phyloP scores from a whole-genome alignment of 1,140 invertebrate genomes.

The Periplaneta americana region DNA sequence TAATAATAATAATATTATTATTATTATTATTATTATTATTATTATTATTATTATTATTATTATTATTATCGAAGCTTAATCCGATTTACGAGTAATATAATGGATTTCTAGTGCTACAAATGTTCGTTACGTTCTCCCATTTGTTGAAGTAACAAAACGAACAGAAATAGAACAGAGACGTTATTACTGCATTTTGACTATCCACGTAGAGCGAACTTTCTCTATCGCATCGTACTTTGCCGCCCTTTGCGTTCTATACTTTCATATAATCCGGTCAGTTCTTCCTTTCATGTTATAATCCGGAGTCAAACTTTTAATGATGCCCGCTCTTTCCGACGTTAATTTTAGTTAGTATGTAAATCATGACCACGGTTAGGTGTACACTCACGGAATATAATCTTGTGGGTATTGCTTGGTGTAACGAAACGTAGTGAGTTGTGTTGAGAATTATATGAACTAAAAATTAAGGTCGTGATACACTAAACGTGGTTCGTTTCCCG shows the following conservation, averaged over 20 bases:
- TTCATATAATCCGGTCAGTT: not conserved
- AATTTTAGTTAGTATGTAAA: too few species aligned
- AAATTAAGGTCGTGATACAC: too few species aligned
- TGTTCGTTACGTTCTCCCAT: not conserved
- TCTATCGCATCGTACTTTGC: not conserved
- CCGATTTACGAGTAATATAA: not conserved
- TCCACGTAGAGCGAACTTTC: not conserved
- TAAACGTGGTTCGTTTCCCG: too few species aligned
- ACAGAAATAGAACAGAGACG: not conserved
- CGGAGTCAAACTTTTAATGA: not conserved
- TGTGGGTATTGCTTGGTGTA: too few species aligned
- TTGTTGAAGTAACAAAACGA: not conserved
- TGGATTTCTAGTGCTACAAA: not conserved
- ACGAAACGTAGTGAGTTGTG: too few species aligned
- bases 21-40: not conserved
- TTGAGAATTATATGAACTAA: too few species aligned
- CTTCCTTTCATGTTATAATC: not conserved
- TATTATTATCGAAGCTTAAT: too few species aligned
- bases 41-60: not conserved
- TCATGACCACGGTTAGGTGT: not conserved
- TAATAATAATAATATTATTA: not conserved
- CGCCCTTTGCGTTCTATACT: too few species aligned
- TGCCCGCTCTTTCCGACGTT: not conserved
- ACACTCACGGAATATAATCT: too few species aligned
- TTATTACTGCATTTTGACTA: not conserved